Evolutionary conservation across 2,797 vertebrate genomes (phyloP).

Genomic region (Pipistrellus pipistrellus): DNA sequence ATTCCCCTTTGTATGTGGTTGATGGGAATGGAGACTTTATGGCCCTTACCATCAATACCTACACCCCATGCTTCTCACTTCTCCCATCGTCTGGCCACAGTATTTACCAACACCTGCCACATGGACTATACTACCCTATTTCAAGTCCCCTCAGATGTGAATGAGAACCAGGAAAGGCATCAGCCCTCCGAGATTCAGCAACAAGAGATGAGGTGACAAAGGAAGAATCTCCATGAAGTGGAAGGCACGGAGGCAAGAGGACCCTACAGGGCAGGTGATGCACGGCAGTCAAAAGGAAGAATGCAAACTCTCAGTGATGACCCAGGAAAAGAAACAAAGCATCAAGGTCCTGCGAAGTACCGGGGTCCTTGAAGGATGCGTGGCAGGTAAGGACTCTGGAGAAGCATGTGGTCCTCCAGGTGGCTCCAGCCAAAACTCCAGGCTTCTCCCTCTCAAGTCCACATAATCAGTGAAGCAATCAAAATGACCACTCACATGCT

Average conservation of each 20-base stretch:
- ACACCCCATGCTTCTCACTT: neutral
- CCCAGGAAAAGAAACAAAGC: neutral
- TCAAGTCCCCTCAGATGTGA: neutral
- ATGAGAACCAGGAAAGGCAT: neutral
- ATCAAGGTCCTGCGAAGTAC: neutral
- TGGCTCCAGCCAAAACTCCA: constrained; percentile 39
- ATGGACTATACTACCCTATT: rapidly evolving
- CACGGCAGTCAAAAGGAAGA: neutral
- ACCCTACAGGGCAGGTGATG: neutral
- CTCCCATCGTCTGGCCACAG: neutral
- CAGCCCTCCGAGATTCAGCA: rapidly evolving
- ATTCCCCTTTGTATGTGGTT: neutral
- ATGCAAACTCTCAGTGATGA: rapidly evolving
- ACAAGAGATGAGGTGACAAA: rapidly evolving
- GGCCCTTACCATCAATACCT: neutral
- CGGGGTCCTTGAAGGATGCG: neutral
- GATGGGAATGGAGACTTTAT: rapidly evolving
- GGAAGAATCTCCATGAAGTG: neutral
- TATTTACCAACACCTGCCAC: rapidly evolving
- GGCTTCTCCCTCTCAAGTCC: neutral
- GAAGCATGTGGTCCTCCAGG: neutral
- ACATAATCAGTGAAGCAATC: constrained; percentile 30
- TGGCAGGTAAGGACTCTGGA: neutral
- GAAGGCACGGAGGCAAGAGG: neutral
- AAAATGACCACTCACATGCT: neutral